These are phyloP conservation scores for Paratilapia polleni DNA, from an alignment of 2,113 vertebrate genomes.

Conservation along the genomic window DNA sequence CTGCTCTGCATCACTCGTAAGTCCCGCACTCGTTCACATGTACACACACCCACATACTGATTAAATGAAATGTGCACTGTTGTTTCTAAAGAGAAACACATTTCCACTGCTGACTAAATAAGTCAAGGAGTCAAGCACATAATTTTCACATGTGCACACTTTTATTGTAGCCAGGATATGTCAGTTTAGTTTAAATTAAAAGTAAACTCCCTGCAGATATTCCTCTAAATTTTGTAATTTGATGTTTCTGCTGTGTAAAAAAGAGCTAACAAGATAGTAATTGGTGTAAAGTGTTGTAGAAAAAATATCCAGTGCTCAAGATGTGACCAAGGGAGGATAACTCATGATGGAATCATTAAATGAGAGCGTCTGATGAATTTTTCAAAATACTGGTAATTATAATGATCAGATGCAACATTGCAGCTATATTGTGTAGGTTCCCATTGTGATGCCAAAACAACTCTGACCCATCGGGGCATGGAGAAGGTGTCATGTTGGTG, in stretches of 20 bases:
- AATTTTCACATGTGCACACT: background rate
- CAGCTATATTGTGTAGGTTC: background rate
- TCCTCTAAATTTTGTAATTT: background rate
- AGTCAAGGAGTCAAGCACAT: slow-evolving; percentile 14
- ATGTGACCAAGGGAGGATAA: slow-evolving; percentile 9
- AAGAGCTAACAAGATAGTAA: slow-evolving; percentile 10
- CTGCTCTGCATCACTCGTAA: slow-evolving; percentile 80
- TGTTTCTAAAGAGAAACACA: slow-evolving; percentile 25
- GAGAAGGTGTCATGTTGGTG: background rate
- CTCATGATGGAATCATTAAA: slow-evolving; percentile 6
- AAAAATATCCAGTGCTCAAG: slow-evolving; percentile 9
- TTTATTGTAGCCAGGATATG: background rate
- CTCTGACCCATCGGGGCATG: background rate
- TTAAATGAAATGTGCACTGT: slow-evolving; percentile 37
- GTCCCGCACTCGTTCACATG: slow-evolving; percentile 49
- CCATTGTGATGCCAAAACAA: background rate
- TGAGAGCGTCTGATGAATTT: slow-evolving; percentile 35
- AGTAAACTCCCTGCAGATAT: slow-evolving; percentile 16
- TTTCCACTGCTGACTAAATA: slow-evolving; percentile 36
- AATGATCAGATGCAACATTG: background rate
- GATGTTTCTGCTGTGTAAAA: slow-evolving; percentile 10
- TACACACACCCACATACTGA: background rate
- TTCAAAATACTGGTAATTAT: slow-evolving; percentile 62
- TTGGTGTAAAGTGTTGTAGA: slow-evolving; percentile 40
- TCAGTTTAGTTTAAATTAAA: slow-evolving; percentile 14